phyloP scores from a whole-genome alignment of 2,888 invertebrate species.

The Polydrusus tereticollis region DNA sequence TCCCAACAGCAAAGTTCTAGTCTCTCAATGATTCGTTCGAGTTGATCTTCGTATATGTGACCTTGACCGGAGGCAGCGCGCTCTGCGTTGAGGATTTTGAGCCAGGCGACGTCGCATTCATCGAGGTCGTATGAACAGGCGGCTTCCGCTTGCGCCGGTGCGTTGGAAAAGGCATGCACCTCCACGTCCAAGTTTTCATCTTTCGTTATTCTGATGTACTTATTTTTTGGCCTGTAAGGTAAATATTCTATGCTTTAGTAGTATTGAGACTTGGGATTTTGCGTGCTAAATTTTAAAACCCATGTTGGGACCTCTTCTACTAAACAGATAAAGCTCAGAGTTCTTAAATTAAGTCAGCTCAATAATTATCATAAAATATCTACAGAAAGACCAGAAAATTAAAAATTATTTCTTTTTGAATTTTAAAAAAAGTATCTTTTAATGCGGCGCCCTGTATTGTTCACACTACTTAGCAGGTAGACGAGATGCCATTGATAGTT shows the following conservation, averaged over 20 bases:
- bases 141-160: constrained; percentile 90
- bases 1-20: constrained; percentile 95
- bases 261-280: not conserved
- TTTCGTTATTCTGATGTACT: constrained; percentile 90
- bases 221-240: constrained; percentile 85
- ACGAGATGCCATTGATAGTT: too few species aligned
- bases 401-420: too few species aligned
- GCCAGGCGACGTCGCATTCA: constrained; percentile 92
- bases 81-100: constrained; percentile 83
- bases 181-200: constrained; percentile 89
- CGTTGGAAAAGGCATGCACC: constrained; percentile 87
- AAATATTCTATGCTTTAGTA: constrained; percentile 19
- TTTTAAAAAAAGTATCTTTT: too few species aligned
- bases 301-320: too few species aligned
- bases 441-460: too few species aligned
- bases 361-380: too few species aligned
- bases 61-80: constrained; percentile 81
- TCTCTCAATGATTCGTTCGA: constrained; percentile 93
- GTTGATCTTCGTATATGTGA: constrained; percentile 85
- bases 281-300: not conserved
- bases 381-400: too few species aligned
- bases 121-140: constrained; percentile 96
- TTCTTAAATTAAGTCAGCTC: too few species aligned
- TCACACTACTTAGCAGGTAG: too few species aligned
- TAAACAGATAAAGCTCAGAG: too few species aligned